These are phyloP conservation scores for Pogona vitticeps DNA, from an alignment of 2,113 vertebrate species.

Conservation along the genomic window DNA sequence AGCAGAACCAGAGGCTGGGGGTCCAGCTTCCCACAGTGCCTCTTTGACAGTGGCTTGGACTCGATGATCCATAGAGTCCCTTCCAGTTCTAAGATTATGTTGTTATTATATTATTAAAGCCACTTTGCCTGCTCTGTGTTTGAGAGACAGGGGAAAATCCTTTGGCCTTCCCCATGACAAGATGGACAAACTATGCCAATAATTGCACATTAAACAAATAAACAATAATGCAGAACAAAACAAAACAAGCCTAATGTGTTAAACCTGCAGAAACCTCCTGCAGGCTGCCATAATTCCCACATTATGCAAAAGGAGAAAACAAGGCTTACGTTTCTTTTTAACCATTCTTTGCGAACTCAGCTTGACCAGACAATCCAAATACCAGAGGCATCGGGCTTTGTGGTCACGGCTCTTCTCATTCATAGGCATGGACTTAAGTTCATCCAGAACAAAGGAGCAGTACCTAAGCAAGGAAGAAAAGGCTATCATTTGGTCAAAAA, in stretches of 20 bases:
- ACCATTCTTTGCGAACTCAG: constrained; percentile 77
- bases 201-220: not conserved
- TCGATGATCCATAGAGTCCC: too few relatives aligned
- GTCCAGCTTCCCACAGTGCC: too few relatives aligned
- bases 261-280: not conserved
- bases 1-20: too few relatives aligned
- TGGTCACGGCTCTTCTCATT: constrained; percentile 73
- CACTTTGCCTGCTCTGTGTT: too few relatives aligned
- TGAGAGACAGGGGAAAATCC: not conserved
- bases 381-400: constrained; percentile 84
- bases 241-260: too few relatives aligned
- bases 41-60: too few relatives aligned
- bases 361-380: constrained; percentile 84
- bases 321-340: constrained; percentile 84
- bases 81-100: too few relatives aligned
- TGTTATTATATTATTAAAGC: too few relatives aligned
- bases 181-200: not conserved
- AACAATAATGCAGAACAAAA: too few relatives aligned
- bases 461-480: constrained; percentile 59
- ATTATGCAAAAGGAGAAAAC: not conserved
- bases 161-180: not conserved
- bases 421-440: constrained; percentile 79
- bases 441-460: constrained; percentile 78
- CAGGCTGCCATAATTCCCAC: too few relatives aligned
- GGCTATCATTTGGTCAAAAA: not conserved